phyloP scores from a whole-genome alignment of 2,797 vertebrate species.

The Characodon lateralis region DNA sequence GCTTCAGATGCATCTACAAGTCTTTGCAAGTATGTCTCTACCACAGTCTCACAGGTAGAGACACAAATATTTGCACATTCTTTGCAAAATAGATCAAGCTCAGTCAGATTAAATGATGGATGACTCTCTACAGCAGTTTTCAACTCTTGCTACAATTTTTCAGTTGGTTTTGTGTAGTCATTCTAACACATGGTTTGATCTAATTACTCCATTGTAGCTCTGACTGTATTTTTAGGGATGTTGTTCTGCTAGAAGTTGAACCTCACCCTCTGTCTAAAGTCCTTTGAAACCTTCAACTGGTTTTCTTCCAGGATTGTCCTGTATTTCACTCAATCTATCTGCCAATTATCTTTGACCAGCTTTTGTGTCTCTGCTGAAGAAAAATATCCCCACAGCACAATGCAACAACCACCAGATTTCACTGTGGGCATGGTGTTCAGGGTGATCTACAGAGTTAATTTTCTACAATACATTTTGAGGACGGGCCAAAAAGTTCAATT shows the following conservation, averaged over 20 bases:
- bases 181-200: not conserved
- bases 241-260: not conserved
- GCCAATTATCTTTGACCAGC: not conserved
- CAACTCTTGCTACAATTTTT: not conserved
- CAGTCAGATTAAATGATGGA: not conserved
- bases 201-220: not conserved
- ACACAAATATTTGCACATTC: not conserved
- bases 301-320: not conserved
- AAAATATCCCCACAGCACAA: not conserved
- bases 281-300: not conserved
- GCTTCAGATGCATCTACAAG: too few species aligned
- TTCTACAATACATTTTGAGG: too few species aligned
- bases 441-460: not conserved
- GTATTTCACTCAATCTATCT: not conserved
- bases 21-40: too few species aligned
- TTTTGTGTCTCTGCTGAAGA: not conserved
- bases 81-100: not conserved
- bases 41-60: not conserved
- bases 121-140: not conserved
- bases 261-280: not conserved
- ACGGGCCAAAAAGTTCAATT: not conserved
- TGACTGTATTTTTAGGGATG: too few species aligned
- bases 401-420: not conserved
- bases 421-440: not conserved
- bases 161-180: not conserved